Conservation (phyloP, 2,888 invertebrate species). For the Pseudococcus viburni region DNA sequence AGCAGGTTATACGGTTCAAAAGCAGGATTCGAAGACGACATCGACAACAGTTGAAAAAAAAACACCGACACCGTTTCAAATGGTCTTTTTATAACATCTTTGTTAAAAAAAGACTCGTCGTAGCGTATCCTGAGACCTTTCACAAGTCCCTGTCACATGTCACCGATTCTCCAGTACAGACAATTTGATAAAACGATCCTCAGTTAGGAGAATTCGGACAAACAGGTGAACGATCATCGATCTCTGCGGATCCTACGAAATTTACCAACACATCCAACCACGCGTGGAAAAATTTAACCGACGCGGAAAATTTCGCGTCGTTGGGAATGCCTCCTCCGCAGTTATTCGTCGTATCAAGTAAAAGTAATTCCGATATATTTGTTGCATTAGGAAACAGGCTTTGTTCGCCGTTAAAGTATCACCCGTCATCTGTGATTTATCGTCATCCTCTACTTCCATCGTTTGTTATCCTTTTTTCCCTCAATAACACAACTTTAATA, state of each 20-base stretch:
- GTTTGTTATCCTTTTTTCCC: conserved; percentile 55
- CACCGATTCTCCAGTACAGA: not conserved
- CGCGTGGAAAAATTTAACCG: not conserved
- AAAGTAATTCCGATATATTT: conserved; percentile 60
- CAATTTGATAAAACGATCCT: not conserved
- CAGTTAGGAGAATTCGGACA: not conserved
- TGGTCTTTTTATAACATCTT: not conserved
- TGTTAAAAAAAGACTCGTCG: not conserved
- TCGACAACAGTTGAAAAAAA: not conserved
- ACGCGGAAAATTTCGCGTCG: not conserved
- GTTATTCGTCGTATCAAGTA: not conserved
- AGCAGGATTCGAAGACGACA: not conserved
- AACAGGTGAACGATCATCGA: not conserved
- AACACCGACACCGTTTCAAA: not conserved
- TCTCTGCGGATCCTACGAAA: not conserved
- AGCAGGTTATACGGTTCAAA: not conserved
- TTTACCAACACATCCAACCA: too few relatives aligned
- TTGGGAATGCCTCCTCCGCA: not conserved
- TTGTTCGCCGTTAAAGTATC: conserved; percentile 60
- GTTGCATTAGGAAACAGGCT: conserved; percentile 57
- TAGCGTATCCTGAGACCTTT: not conserved
- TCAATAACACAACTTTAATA: conserved; percentile 63
- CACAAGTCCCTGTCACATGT: conserved; percentile 4
- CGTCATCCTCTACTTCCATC: conserved; percentile 53
- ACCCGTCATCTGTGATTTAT: conserved; percentile 64